Evolutionary conservation across 2,888 invertebrate species (phyloP), one percentile per base, ranked within the genome.

Genomic region (Rosalia funebris): DNA sequence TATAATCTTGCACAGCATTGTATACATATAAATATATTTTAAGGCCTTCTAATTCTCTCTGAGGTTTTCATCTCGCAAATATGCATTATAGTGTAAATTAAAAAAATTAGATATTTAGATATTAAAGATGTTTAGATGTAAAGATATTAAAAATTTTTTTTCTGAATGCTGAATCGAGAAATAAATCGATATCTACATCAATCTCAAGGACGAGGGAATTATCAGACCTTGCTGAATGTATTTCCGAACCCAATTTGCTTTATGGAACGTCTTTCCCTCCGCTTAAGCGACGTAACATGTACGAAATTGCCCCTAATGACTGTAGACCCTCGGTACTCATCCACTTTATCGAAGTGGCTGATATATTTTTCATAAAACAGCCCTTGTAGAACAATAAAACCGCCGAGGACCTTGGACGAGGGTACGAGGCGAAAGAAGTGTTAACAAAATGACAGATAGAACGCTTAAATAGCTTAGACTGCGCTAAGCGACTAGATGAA

Each of bases 371-470:
- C 58, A 53, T 58, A 58, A 53, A 53, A 53, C 46, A 34, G 53
- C 47, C 39, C 50, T 53, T 57, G 56, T 60, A 56, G 48, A 59
- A 59, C 60, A 55, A 55, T 53, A 53, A 42, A 53, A 53, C 53
- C 32, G 9, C n/a, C 39, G 14, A 25, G 25, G 39, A 39, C 12
- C 37, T 44, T 25, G 25, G 53, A 52, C 50, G 12, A 34, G 50
- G 46, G 53, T 16, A 31, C 45, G 46, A 65, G 62, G 47, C 55
- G 62, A 64, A 65, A 57, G 62, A 70, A 57, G 70, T 69, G 69
- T 70, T 72, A 72, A 71, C 68, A 68, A 68, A 72, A 72, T 71
- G 72, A 71, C 69, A 69, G 66, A 72, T 71, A 62, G 69, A 52
- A 67, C 57, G 61, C 64, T 64, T 57, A 66, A 67, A 71, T 71